A percentile compares a stretch with the other conserved stretches of the same genome.
Evolutionary conservation across 2,888 invertebrate genomes (phyloP).

Genomic region (Tridacna crocea): DNA sequence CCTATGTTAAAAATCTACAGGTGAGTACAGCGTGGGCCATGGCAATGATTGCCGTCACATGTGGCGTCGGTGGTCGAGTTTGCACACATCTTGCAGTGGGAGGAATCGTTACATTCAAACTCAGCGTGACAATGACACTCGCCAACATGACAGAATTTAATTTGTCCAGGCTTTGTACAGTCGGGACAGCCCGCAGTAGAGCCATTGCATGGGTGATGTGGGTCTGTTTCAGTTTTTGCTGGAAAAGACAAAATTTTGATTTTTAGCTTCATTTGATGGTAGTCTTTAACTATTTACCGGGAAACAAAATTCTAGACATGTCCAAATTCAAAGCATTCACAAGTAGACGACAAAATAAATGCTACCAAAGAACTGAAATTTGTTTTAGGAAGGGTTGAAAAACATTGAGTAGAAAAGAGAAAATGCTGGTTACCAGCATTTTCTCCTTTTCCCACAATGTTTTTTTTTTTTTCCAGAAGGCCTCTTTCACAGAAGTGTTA

Average conservation of each 20-base stretch:
- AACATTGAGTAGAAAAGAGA: too few species aligned
- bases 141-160: not conserved
- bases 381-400: too few species aligned
- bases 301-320: too few species aligned
- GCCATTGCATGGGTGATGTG: not conserved
- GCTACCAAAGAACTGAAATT: too few species aligned
- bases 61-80: not conserved
- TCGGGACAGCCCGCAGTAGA: not conserved
- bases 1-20: too few species aligned
- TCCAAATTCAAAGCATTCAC: too few species aligned
- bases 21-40: not conserved
- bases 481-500: too few species aligned
- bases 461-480: too few species aligned
- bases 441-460: not conserved
- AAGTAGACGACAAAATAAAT: too few species aligned
- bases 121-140: conserved; percentile 1
- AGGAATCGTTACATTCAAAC: not conserved
- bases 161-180: not conserved
- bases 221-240: not conserved
- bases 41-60: not conserved
- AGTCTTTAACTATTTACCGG: too few species aligned
- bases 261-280: too few species aligned
- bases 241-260: not conserved
- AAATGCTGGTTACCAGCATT: not conserved
- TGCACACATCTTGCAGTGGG: not conserved